phyloP scores from a whole-genome alignment of 2,888 invertebrate genomes.

The Phanerotoma sp. region DNA sequence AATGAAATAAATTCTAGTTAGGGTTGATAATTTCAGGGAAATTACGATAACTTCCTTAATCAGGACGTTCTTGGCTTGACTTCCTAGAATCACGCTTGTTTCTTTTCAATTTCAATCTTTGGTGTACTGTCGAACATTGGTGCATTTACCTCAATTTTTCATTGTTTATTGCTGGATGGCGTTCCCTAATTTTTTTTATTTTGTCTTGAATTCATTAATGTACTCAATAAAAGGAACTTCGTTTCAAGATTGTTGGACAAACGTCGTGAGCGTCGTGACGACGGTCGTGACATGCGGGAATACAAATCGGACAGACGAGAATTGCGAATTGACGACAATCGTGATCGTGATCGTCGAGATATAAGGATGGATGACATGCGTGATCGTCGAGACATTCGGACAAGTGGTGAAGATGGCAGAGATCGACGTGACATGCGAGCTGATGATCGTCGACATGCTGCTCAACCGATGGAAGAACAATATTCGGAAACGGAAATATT shows the following conservation, averaged over 20 bases:
- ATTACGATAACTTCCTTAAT: too few relatives aligned
- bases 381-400: constrained; percentile 48
- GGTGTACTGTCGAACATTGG: too few relatives aligned
- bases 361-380: constrained; percentile 49
- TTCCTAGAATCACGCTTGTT: too few relatives aligned
- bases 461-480: constrained; percentile 48
- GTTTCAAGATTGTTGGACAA: constrained; percentile 52
- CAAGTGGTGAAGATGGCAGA: constrained; percentile 40
- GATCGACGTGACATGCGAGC: constrained; percentile 44
- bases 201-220: neutral
- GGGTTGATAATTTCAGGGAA: too few relatives aligned
- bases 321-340: constrained; percentile 44
- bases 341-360: constrained; percentile 48
- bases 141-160: too few relatives aligned
- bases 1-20: too few relatives aligned
- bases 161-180: neutral
- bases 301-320: constrained; percentile 51
- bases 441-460: constrained; percentile 35
- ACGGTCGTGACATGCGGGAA: constrained; percentile 47
- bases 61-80: too few relatives aligned
- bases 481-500: constrained; percentile 44
- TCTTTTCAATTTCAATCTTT: too few relatives aligned
- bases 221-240: constrained; percentile 15
- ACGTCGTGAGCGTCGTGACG: constrained; percentile 52
- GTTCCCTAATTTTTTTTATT: constrained; percentile 5